A percentile compares a stretch with the other conserved stretches of the same genome.
phyloP scores from a whole-genome alignment of 1,140 invertebrate species.

The Hyles vespertilio region DNA sequence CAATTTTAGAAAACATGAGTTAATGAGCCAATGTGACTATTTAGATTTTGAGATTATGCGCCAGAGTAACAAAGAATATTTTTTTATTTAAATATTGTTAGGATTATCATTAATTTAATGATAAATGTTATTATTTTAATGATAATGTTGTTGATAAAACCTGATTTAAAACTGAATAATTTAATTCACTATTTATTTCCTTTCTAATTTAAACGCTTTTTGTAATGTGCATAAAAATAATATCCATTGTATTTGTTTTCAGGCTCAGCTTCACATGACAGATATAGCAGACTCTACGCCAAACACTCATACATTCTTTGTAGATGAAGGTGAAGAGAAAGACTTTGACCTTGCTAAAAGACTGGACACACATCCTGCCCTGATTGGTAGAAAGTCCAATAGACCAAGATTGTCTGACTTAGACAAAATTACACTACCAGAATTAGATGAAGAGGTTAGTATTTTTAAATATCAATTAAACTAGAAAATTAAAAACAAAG shows the following conservation, averaged over 20 bases:
- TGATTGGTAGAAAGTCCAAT: slow-evolving; percentile 83
- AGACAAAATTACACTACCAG: slow-evolving; percentile 76
- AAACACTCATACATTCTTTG: slow-evolving; percentile 91
- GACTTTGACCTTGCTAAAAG: slow-evolving; percentile 84
- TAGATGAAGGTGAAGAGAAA: slow-evolving; percentile 80
- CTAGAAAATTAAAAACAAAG: no score
- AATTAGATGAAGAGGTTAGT: slow-evolving; percentile 73
- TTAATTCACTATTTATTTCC: no score
- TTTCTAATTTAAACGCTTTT: no score
- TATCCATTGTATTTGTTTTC: slow-evolving; percentile 38
- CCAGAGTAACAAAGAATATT: no score
- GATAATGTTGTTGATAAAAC: no score
- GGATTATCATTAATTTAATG: no score
- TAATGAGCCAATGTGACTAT: no score
- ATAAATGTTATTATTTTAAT: no score
- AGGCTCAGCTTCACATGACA: slow-evolving; percentile 88
- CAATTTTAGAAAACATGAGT: no score
- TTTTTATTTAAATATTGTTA: no score
- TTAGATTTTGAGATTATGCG: no score
- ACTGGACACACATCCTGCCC: slow-evolving; percentile 84
- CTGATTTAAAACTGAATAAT: no score
- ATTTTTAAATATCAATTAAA: background rate
- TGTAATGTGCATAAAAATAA: background rate
- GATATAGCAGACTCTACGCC: slow-evolving; percentile 80
- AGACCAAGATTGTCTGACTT: slow-evolving; percentile 80